Conservation (phyloP, 2,888 invertebrate species). For the Leptopterna dolabrata region DNA sequence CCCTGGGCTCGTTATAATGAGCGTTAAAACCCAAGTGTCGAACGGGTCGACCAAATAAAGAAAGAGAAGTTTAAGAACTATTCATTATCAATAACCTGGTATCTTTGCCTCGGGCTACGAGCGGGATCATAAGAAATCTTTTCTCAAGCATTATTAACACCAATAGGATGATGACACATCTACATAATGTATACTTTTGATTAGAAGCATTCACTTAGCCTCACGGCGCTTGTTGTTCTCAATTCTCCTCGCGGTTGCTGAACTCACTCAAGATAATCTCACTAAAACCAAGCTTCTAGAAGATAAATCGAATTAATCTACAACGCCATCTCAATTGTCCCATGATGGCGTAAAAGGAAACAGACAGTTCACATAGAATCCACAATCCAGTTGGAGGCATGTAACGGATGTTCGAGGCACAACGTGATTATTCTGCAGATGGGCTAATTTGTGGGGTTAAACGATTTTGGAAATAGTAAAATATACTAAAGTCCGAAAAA, state of each 20-base stretch:
- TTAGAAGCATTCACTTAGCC: background rate
- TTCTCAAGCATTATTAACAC: slow-evolving; percentile 14
- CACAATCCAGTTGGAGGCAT: no score
- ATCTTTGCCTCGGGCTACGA: slow-evolving; percentile 14
- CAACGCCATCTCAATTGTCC: no score
- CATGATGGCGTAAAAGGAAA: no score
- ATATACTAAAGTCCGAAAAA: no score
- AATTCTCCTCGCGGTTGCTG: background rate
- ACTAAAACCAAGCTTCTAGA: no score
- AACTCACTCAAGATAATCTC: background rate
- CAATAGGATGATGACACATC: slow-evolving; percentile 16
- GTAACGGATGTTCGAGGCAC: no score
- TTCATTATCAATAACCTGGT: slow-evolving; percentile 34
- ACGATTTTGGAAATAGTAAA: no score
- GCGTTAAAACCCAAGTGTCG: slow-evolving; percentile 23
- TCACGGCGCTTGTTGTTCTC: slow-evolving; percentile 1
- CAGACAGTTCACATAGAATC: no score
- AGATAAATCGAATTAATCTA: no score
- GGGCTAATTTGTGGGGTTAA: no score
- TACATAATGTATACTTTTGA: slow-evolving; percentile 41
- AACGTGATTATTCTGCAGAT: no score
- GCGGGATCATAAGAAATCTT: slow-evolving; percentile 14
- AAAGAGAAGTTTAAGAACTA: slow-evolving; percentile 36
- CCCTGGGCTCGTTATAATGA: slow-evolving; percentile 36
- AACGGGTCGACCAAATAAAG: slow-evolving; percentile 18